A percentile compares a stretch with the other conserved stretches of the same genome.
Conservation (phyloP, 2,888 invertebrate species). For the Corbicula japonica region DNA sequence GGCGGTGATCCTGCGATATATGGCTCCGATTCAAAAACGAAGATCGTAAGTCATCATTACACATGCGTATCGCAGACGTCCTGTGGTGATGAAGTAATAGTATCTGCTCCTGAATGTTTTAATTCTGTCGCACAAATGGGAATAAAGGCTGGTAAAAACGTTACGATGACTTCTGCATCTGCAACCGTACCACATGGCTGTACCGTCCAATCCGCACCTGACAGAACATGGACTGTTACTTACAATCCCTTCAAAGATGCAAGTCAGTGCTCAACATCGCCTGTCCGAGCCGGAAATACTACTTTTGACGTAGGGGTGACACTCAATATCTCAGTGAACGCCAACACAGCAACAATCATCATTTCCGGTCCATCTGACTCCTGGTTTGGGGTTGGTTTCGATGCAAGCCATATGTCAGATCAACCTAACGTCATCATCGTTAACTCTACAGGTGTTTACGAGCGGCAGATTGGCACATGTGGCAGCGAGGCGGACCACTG, state of each 20-base stretch:
- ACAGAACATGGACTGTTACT: constrained; percentile 32
- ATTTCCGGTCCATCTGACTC: constrained; percentile 44
- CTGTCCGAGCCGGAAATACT: constrained; percentile 22
- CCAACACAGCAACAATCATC: constrained; percentile 39
- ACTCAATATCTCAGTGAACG: constrained; percentile 21
- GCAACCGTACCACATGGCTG: constrained; percentile 46
- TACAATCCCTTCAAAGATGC: constrained; percentile 41
- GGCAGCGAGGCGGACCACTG: constrained; percentile 65
- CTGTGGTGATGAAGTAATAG: constrained; percentile 21
- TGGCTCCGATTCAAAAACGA: constrained; percentile 51
- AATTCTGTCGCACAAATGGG: constrained; percentile 38
- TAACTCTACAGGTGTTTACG: constrained; percentile 56
- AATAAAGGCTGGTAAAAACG: constrained; percentile 39
- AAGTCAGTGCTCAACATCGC: constrained; percentile 47
- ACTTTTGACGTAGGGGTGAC: constrained; percentile 38
- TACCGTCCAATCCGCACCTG: constrained; percentile 22
- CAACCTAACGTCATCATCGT: constrained; percentile 50
- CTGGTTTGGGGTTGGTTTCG: constrained; percentile 62
- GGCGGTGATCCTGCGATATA: constrained; percentile 60
- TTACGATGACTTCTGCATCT: constrained; percentile 35
- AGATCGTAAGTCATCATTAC: constrained; percentile 47
- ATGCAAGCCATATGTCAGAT: constrained; percentile 56
- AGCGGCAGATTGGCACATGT: constrained; percentile 62
- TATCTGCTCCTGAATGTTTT: constrained; percentile 40
- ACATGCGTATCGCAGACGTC: constrained; percentile 35